These are phyloP conservation scores for Nannoperca australis DNA, from an alignment of 2,797 vertebrate species.

Conservation along the genomic window DNA sequence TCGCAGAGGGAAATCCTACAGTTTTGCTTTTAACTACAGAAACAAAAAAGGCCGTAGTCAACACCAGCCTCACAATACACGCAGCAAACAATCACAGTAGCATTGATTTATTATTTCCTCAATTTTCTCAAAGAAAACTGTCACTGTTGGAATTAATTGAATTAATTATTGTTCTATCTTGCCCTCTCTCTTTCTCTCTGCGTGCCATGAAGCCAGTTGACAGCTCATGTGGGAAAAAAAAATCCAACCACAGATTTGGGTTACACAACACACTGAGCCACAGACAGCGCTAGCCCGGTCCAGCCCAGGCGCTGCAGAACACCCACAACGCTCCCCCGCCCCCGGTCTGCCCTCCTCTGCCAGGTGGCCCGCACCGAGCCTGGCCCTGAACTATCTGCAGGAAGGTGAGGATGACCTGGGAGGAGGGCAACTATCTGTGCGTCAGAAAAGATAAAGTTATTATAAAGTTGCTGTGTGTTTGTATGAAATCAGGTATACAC, in stretches of 20 bases:
- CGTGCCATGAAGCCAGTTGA: constrained; percentile 57
- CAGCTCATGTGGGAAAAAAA: constrained; percentile 64
- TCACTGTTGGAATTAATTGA: constrained; percentile 67
- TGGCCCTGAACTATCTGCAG: background rate
- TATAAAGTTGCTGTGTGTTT: no score
- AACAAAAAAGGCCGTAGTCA: background rate
- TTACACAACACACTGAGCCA: constrained; percentile 73
- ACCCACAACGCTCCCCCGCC: constrained; percentile 67
- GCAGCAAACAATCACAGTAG: constrained; percentile 2
- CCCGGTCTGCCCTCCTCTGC: constrained; percentile 33
- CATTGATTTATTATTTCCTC: constrained; percentile 34
- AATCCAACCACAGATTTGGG: constrained; percentile 66
- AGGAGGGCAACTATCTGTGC: background rate
- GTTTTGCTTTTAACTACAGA: background rate
- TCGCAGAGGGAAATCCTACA: background rate
- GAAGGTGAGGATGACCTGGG: constrained; percentile 20
- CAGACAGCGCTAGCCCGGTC: constrained; percentile 57
- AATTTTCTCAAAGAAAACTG: constrained; percentile 56
- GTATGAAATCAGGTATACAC: background rate
- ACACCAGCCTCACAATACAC: background rate
- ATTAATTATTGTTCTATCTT: constrained; percentile 49
- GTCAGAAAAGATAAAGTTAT: no score
- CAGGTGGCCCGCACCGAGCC: constrained; percentile 44
- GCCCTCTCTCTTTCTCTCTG: background rate
- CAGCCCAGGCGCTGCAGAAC: constrained; percentile 67